These are phyloP conservation scores for Eulacestoma nigropectus DNA, from an alignment of 2,113 vertebrate genomes.

Conservation along the genomic window DNA sequence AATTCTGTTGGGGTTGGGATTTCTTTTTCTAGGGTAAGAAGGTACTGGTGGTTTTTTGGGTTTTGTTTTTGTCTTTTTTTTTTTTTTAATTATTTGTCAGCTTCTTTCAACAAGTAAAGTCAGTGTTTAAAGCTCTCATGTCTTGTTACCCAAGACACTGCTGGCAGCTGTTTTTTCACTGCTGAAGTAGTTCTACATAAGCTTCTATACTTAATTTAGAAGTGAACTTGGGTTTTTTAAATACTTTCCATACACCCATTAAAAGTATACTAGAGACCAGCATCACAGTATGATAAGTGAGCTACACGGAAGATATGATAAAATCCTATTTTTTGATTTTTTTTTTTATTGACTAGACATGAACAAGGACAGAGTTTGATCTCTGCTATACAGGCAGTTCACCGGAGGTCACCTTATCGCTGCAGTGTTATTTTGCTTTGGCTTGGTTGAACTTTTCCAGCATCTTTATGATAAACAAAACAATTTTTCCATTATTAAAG, in stretches of 20 bases:
- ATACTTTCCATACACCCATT: neutral
- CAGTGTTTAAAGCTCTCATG: neutral
- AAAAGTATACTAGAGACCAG: neutral
- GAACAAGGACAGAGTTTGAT: neutral
- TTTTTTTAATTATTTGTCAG: neutral
- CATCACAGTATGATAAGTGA: neutral
- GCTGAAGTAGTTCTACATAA: neutral
- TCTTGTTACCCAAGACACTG: neutral
- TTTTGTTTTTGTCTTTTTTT: neutral
- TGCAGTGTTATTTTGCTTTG: neutral
- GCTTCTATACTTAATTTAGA: neutral
- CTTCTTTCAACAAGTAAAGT: neutral
- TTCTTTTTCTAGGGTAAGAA: neutral
- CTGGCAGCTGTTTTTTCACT: neutral
- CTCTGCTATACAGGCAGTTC: neutral
- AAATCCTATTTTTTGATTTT: neutral
- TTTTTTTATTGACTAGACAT: neutral
- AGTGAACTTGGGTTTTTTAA: neutral
- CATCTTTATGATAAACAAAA: neutral
- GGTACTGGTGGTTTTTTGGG: fast-evolving
- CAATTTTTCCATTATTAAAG: neutral
- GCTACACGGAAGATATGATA: neutral
- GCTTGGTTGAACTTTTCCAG: neutral
- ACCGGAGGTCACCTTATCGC: neutral
- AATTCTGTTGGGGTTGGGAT: neutral